Evolutionary conservation across 1,140 invertebrate species (phyloP).

Genomic region (Drosophila serrata): DNA sequence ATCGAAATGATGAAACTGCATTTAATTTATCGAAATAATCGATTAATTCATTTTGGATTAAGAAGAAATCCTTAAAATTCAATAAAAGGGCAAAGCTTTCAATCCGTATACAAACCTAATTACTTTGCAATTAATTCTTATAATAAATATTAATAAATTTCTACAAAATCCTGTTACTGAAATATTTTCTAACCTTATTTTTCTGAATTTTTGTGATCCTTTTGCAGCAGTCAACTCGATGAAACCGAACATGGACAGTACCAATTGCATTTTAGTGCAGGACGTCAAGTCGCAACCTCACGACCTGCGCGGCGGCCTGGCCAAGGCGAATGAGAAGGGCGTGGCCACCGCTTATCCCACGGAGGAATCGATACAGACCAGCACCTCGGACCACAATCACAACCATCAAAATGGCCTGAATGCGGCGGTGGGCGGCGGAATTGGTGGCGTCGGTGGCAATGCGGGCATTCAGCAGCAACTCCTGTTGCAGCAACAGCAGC

Average conservation of each 20-base stretch:
- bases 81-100: no score
- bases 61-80: no score
- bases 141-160: not conserved
- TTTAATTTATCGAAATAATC: not conserved
- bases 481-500: constrained; percentile 78
- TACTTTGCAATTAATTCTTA: no score
- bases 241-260: constrained; percentile 92
- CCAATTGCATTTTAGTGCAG: constrained; percentile 95
- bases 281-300: constrained; percentile 95
- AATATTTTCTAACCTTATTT: constrained; percentile 7
- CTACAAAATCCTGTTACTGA: not conserved
- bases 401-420: constrained; percentile 64
- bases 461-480: constrained; percentile 76
- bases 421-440: not conserved
- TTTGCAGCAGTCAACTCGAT: constrained; percentile 92
- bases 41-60: not conserved
- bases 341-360: constrained; percentile 76
- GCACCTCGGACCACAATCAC: constrained; percentile 88
- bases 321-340: constrained; percentile 65
- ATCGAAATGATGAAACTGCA: no score
- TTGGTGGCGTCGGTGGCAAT: constrained; percentile 20
- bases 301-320: constrained; percentile 88
- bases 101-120: no score
- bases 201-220: constrained; percentile 57
- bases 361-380: constrained; percentile 89